A percentile compares a stretch with the other conserved stretches of the same genome.
These are phyloP conservation scores for Halyomorpha halys DNA, from an alignment of 1,140 invertebrate species.

Conservation along the genomic window DNA sequence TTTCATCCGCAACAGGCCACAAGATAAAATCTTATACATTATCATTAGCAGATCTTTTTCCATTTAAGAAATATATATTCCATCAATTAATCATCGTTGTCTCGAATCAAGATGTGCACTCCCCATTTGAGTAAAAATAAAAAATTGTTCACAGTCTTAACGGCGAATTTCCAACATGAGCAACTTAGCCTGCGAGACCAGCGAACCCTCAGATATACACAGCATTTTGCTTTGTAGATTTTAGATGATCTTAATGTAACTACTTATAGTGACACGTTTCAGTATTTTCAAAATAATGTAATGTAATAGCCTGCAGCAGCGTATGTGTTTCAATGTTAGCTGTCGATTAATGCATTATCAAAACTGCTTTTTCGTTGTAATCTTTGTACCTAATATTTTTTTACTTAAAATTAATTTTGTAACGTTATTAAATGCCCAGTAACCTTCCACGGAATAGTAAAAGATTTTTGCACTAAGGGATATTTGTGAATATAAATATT, in stretches of 20 bases:
- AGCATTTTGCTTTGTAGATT: slow-evolving; percentile 21
- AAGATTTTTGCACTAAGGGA: no score
- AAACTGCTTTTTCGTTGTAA: slow-evolving; percentile 3
- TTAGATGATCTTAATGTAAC: slow-evolving; percentile 15
- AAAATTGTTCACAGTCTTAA: no score
- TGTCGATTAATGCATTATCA: no score
- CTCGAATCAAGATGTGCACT: not conserved
- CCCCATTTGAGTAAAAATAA: no score
- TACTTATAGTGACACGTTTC: slow-evolving; percentile 15
- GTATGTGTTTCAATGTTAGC: no score
- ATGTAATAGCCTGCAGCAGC: not conserved
- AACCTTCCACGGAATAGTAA: not conserved
- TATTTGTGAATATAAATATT: no score
- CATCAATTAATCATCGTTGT: not conserved
- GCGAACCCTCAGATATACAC: not conserved
- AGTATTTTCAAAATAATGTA: slow-evolving; percentile 9
- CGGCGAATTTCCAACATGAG: not conserved
- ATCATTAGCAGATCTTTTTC: not conserved
- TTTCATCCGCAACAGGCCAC: not conserved
- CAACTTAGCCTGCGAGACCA: not conserved
- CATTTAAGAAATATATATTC: not conserved
- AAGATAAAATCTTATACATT: slow-evolving; percentile 8
- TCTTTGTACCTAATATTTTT: slow-evolving; percentile 4
- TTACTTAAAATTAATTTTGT: slow-evolving; percentile 11
- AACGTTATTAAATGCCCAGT: not conserved